Conservation (phyloP, 2,888 invertebrate species). For the Mantis religiosa region DNA sequence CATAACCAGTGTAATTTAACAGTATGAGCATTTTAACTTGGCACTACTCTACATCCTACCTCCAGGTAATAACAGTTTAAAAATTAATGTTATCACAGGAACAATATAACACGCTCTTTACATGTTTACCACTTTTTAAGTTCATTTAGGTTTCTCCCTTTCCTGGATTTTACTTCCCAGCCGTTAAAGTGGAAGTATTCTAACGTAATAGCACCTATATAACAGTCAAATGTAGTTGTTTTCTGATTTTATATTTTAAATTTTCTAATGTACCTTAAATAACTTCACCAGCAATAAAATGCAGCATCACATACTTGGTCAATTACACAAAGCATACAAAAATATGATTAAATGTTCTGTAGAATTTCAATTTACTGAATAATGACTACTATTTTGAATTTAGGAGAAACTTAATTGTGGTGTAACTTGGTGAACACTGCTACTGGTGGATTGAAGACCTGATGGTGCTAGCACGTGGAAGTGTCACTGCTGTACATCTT, state of each 20-base stretch:
- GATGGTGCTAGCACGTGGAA: slow-evolving; percentile 44
- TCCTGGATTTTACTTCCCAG: not conserved
- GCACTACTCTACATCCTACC: not conserved
- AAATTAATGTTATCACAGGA: not conserved
- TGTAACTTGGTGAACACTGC: not conserved
- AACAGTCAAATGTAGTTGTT: not conserved
- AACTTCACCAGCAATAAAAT: not conserved
- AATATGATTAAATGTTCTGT: not conserved
- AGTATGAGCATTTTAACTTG: not conserved
- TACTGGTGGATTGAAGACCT: not conserved
- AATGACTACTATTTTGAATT: not conserved
- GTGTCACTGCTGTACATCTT: slow-evolving; percentile 54
- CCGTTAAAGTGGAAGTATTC: not conserved
- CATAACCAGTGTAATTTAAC: not conserved
- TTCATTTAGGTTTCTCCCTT: not conserved
- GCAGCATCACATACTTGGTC: not conserved
- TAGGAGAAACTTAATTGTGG: not conserved
- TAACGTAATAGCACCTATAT: not conserved
- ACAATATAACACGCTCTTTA: not conserved
- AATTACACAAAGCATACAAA: not conserved
- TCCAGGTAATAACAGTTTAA: not conserved
- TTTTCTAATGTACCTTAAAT: not conserved
- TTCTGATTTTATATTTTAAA: not conserved
- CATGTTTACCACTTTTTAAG: not conserved
- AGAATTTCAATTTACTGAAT: not conserved